Conservation (phyloP, 2,797 vertebrate genomes). For the Lepidocolaptes lacrymiger region DNA sequence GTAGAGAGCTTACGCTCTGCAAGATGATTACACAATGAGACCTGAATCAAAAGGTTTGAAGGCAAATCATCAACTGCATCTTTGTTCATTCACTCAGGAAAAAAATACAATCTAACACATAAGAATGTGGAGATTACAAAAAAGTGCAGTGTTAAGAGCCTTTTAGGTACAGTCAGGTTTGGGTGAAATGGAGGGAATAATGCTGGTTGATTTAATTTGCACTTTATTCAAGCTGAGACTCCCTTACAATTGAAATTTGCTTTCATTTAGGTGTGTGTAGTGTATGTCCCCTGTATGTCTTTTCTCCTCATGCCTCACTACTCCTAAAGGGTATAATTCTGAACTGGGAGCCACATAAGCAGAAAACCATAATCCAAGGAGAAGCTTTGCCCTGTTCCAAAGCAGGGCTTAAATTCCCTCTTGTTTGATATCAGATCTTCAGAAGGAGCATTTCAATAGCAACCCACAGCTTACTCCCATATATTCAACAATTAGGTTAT, state of each 20-base stretch:
- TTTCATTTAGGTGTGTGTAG: not conserved
- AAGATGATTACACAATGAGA: not conserved
- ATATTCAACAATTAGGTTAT: conserved; percentile 42
- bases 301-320: not conserved
- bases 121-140: not conserved
- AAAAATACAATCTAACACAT: not conserved
- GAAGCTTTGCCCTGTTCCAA: not conserved
- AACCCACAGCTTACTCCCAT: conserved; percentile 32
- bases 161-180: not conserved
- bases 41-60: not conserved
- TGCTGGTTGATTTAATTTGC: not conserved
- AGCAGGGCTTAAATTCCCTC: not conserved
- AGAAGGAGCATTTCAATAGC: conserved; percentile 19
- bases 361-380: not conserved
- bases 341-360: not conserved
- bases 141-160: not conserved
- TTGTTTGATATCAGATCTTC: conserved; percentile 30
- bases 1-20: not conserved
- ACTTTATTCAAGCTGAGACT: not conserved
- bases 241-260: not conserved
- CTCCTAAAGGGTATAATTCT: not conserved
- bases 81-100: not conserved
- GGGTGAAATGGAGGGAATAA: not conserved
- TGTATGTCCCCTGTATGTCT: fast-evolving
- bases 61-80: not conserved